These are phyloP conservation scores for Drosophila gaucha DNA, from an alignment of 2,888 invertebrate genomes.

Conservation along the genomic window DNA sequence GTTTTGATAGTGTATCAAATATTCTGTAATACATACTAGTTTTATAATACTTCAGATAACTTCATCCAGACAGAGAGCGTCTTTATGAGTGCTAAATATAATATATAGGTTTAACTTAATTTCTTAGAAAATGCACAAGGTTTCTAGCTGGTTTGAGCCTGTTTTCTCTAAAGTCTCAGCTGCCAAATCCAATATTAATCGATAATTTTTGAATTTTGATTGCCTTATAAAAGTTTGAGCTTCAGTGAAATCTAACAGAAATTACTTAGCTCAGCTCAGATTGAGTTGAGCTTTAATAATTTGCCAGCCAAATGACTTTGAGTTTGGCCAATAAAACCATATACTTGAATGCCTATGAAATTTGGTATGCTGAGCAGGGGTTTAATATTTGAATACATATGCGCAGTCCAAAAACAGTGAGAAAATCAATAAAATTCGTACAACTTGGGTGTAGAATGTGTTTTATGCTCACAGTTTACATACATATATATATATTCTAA, in stretches of 20 bases:
- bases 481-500: slow-evolving; percentile 15
- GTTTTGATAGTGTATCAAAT: no score
- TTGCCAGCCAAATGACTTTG: not conserved
- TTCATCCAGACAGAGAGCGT: no score
- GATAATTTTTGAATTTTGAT: not conserved
- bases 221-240: not conserved
- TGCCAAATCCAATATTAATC: not conserved
- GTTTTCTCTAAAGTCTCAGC: not conserved
- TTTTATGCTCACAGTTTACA: slow-evolving; percentile 8
- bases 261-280: not conserved
- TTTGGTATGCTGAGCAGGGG: slow-evolving; percentile 17
- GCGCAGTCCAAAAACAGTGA: slow-evolving; percentile 31
- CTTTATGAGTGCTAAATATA: no score
- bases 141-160: not conserved
- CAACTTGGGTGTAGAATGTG: slow-evolving; percentile 13
- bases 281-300: not conserved
- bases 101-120: no score
- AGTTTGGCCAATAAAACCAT: slow-evolving; percentile 5
- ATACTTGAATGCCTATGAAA: slow-evolving; percentile 16
- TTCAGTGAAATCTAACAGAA: not conserved
- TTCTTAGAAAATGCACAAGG: not conserved
- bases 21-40: no score
- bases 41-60: no score
- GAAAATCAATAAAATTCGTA: slow-evolving; percentile 42
- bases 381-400: slow-evolving; percentile 41